Base-by-base conservation (phyloP, 2,888 invertebrate genomes). In the Lasius fuliginosus region DNA sequence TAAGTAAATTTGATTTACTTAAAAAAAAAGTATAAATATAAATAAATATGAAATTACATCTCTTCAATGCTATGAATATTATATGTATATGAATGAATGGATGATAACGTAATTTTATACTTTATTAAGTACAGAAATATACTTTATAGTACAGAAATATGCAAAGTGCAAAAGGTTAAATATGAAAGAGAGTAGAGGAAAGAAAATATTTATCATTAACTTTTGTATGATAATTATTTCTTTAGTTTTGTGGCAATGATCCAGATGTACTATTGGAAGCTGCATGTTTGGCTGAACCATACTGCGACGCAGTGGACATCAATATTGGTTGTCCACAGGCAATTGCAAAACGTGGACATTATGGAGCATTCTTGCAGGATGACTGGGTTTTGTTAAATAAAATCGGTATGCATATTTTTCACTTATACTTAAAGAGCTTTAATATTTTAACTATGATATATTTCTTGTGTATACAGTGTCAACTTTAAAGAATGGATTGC, bases 321-420 rank as follows among this genome's bases (percentile, higher is more conserved):
- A 99, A 99, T 95, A 96, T 99, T 86, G 99, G 99, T 4, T 99
- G 99, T 95, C 99, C 99, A 0, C 99, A 99, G 95, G 97, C 98
- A 30, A 99, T 99, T 92, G 99, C 99, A 0, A 98, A 98, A 94
- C 96, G 99, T 90, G 99, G 99, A 11, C 98, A 97, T 95, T 99
- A 99, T 95, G 99, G 99, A 18, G 97, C 99, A 40, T 99, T 98
- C 95, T 96, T 99, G 46, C 99, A 99, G 95, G 99, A 99, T 93
- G 99, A 99, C 92, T 99, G 99, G 99, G 96, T 97, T 33, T 96
- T 99, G 42, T 95, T 99, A 42, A 95, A 96, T 84, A 96, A 97
- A 91, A 99, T 99, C 94, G 98, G 99, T 98, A 95, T 93, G 87
- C 88, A 83, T 56, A 11, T 9, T 15, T 56, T 40, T 60, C 11